phyloP scores from a whole-genome alignment of 2,113 vertebrate species.

The Xenus cinereus region DNA sequence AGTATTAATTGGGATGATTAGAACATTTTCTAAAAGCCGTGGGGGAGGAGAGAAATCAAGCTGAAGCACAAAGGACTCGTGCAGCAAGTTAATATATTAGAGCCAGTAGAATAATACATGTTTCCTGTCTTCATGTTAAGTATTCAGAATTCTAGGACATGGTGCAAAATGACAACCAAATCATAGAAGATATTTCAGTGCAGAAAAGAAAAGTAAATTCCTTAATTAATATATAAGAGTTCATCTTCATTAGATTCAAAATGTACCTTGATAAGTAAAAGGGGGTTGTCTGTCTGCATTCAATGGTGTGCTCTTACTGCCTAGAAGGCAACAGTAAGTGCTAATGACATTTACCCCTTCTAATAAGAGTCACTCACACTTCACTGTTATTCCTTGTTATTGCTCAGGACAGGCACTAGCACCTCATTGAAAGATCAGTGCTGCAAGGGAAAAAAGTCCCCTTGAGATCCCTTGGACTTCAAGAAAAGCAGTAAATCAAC shows the following conservation, averaged over 20 bases:
- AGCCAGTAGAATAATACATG: not conserved
- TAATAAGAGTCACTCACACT: constrained; percentile 76
- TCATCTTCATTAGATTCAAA: constrained; percentile 42
- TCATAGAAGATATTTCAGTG: not conserved
- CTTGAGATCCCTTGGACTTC: constrained; percentile 63
- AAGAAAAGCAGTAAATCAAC: constrained; percentile 75
- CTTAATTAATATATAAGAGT: constrained; percentile 66
- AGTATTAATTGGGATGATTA: constrained; percentile 49
- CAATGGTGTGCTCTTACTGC: constrained; percentile 37
- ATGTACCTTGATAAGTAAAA: constrained; percentile 38
- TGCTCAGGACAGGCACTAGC: constrained; percentile 73
- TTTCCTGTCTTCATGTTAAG: not conserved
- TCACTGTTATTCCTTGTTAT: constrained; percentile 76
- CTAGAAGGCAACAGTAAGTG: constrained; percentile 65
- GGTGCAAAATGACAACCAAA: not conserved
- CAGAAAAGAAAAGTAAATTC: constrained; percentile 19
- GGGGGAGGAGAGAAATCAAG: constrained; percentile 12
- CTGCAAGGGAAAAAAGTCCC: constrained; percentile 71
- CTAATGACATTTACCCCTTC: constrained; percentile 77
- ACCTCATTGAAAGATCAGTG: constrained; percentile 77
- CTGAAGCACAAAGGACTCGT: constrained; percentile 10
- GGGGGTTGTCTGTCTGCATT: constrained; percentile 23
- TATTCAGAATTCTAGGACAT: not conserved
- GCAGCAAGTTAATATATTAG: constrained; percentile 22
- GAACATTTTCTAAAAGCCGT: constrained; percentile 32